Conservation (phyloP, 2,797 vertebrate genomes). For the Sciaenops ocellatus region DNA sequence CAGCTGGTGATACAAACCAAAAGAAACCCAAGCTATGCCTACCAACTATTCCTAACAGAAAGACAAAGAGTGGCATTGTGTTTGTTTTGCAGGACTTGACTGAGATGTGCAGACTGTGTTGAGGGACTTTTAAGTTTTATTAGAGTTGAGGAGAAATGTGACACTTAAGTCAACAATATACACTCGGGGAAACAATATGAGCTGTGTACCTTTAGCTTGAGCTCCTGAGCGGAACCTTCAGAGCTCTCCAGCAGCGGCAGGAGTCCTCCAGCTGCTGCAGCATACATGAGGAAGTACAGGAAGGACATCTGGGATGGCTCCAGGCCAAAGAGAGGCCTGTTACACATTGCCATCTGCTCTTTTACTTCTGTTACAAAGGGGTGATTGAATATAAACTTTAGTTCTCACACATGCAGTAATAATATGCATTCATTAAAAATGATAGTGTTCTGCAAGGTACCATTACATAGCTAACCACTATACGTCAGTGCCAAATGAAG, state of each 20-base stretch:
- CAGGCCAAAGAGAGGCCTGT: slow-evolving; percentile 79
- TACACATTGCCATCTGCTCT: slow-evolving; percentile 74
- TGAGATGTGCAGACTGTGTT: background rate
- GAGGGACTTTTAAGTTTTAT: background rate
- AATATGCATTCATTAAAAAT: slow-evolving; percentile 13
- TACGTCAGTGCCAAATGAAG: too few relatives aligned
- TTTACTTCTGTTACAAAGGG: slow-evolving; percentile 69
- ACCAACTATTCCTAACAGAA: too few relatives aligned
- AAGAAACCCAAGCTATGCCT: too few relatives aligned
- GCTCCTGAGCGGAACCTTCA: slow-evolving; percentile 81
- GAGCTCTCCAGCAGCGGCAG: slow-evolving; percentile 78
- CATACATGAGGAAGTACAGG: slow-evolving; percentile 84
- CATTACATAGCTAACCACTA: background rate
- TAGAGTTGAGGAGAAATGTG: background rate
- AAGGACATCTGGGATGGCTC: slow-evolving; percentile 85
- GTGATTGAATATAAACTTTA: slow-evolving; percentile 20
- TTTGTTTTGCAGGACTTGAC: slow-evolving; percentile 6
- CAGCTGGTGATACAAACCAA: too few relatives aligned
- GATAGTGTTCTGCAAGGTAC: slow-evolving; percentile 7
- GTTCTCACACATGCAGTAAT: slow-evolving; percentile 20
- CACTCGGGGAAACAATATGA: slow-evolving; percentile 7
- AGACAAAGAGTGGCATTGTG: slow-evolving; percentile 11
- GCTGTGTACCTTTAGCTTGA: slow-evolving; percentile 81
- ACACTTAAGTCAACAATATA: slow-evolving; percentile 20
- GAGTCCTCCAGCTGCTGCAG: slow-evolving; percentile 80